phyloP scores from a whole-genome alignment of 2,888 invertebrate genomes.

The Copidosoma aretas region DNA sequence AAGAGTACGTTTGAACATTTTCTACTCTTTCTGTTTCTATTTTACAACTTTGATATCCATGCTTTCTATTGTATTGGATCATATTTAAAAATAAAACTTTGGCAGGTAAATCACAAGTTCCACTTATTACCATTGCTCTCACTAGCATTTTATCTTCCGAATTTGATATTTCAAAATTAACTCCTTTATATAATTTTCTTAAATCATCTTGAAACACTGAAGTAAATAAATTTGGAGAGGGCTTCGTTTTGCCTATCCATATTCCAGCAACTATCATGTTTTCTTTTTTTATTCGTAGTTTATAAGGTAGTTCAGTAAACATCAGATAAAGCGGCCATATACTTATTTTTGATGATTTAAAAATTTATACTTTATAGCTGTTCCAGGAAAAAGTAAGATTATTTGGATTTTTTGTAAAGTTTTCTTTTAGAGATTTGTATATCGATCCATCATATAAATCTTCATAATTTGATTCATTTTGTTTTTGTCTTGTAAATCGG shows the following conservation, averaged over 20 bases:
- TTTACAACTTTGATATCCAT: neutral
- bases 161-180: neutral
- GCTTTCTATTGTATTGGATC: neutral
- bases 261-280: constrained; percentile 9
- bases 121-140: neutral
- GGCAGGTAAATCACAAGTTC: constrained; percentile 3
- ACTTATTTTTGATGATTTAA: constrained; percentile 12
- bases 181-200: constrained; percentile 3
- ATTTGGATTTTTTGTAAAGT: constrained; percentile 20
- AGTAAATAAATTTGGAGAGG: constrained; percentile 16
- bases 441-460: constrained; percentile 40
- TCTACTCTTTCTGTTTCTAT: neutral
- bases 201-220: neutral
- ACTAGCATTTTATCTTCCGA: neutral
- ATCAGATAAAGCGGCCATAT: constrained; percentile 19
- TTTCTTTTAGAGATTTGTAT: constrained; percentile 20
- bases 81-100: constrained; percentile 2
- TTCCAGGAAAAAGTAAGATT: constrained; percentile 38
- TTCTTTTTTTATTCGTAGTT: constrained; percentile 9
- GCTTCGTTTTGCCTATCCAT: constrained; percentile 17
- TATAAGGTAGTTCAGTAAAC: constrained; percentile 14
- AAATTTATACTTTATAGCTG: constrained; percentile 13
- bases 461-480: constrained; percentile 30
- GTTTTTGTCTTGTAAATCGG: constrained; percentile 37
- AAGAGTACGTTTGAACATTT: neutral